These are phyloP conservation scores for Tragelaphus scriptus DNA, from an alignment of 2,113 vertebrate genomes.

Conservation along the genomic window DNA sequence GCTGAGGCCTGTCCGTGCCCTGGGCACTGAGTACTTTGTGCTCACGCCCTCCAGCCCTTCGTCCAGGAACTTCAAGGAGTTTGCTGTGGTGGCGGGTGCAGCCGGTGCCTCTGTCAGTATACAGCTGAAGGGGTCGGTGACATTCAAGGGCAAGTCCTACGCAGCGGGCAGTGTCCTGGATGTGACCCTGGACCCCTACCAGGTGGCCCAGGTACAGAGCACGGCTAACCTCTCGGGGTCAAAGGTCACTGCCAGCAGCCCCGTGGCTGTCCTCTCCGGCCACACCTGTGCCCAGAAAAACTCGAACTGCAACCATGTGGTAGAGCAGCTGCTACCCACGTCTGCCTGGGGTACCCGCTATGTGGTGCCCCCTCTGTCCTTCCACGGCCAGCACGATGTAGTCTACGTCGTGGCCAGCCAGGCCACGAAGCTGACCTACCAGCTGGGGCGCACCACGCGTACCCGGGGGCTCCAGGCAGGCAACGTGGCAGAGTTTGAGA, in stretches of 20 bases:
- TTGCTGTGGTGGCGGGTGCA: conserved; percentile 81
- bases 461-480: conserved; percentile 61
- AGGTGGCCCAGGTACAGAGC: conserved; percentile 81
- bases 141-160: conserved; percentile 65
- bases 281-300: conserved; percentile 81
- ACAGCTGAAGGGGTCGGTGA: conserved; percentile 46
- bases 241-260: conserved; percentile 71
- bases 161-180: conserved; percentile 30
- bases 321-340: conserved; percentile 84
- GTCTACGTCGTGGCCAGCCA: conserved; percentile 79
- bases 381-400: conserved; percentile 72
- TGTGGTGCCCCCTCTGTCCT: conserved; percentile 73
- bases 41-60: conserved; percentile 72
- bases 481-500: conserved; percentile 38
- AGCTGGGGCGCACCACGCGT: neutral
- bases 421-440: conserved; percentile 71
- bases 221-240: conserved; percentile 76
- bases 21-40: conserved; percentile 83
- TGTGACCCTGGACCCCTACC: conserved; percentile 75
- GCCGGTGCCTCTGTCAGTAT: conserved; percentile 71
- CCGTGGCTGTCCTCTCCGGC: conserved; percentile 81
- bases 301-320: conserved; percentile 81
- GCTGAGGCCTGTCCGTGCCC: conserved; percentile 73
- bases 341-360: conserved; percentile 80
- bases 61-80: conserved; percentile 72